These are phyloP conservation scores for Panorpa germanica DNA, from an alignment of 2,888 invertebrate species.

Conservation along the genomic window DNA sequence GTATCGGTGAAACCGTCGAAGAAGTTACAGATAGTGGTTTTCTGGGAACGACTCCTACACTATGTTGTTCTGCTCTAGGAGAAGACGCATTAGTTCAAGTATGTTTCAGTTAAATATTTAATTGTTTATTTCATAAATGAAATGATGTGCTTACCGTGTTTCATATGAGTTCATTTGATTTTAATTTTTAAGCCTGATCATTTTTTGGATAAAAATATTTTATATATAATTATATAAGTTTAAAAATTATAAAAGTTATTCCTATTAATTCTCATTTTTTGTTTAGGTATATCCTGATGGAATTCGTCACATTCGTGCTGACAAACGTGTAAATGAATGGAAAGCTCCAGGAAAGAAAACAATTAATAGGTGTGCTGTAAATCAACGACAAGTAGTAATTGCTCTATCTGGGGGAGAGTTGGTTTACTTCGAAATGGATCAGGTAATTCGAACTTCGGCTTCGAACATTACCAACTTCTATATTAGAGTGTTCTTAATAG, in stretches of 20 bases:
- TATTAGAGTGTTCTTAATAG: too few relatives aligned
- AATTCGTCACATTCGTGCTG: conserved; percentile 93
- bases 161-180: conserved; percentile 39
- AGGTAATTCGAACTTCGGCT: conserved; percentile 49
- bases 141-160: conserved; percentile 31
- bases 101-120: conserved; percentile 1
- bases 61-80: conserved; percentile 94
- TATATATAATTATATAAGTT: not conserved
- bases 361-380: conserved; percentile 95
- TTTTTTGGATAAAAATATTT: not conserved
- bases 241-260: not conserved
- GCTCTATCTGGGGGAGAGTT: conserved; percentile 94
- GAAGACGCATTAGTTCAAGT: conserved; percentile 96
- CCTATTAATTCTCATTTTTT: conserved; percentile 8
- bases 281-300: conserved; percentile 88
- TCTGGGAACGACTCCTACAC: conserved; percentile 92
- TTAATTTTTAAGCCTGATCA: conserved; percentile 18
- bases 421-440: conserved; percentile 99
- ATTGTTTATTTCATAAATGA: not conserved
- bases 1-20: conserved; percentile 99
- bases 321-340: conserved; percentile 98
- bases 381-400: conserved; percentile 95
- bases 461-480: too few relatives aligned
- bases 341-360: conserved; percentile 94
- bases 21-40: conserved; percentile 99